Conservation (phyloP, 2,888 invertebrate species). For the Boloria euphrosyne region DNA sequence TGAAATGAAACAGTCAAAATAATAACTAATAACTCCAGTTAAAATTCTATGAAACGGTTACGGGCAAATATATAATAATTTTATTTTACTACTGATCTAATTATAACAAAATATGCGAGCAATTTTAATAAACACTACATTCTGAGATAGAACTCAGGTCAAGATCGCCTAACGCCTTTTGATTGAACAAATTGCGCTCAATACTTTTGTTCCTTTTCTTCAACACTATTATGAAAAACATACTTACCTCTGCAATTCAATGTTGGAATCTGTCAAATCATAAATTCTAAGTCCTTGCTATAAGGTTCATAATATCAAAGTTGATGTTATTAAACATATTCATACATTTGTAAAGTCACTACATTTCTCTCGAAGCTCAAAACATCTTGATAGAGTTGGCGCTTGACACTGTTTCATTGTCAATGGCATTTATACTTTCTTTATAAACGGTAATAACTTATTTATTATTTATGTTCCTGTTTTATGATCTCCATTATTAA, state of each 20-base stretch:
- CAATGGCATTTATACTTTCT: conserved; percentile 34
- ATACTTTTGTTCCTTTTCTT: conserved; percentile 48
- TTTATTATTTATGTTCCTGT: conserved; percentile 11
- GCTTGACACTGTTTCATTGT: conserved; percentile 37
- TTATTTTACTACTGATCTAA: background rate
- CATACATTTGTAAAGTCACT: conserved; percentile 29
- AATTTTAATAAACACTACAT: conserved; percentile 8
- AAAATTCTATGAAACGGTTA: background rate
- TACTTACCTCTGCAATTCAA: conserved; percentile 20
- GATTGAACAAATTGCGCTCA: conserved; percentile 65
- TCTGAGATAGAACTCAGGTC: conserved; percentile 53
- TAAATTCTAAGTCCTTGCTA: conserved; percentile 7
- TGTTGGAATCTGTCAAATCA: conserved; percentile 3
- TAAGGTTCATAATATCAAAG: conserved; percentile 2
- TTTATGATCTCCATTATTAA: conserved; percentile 9
- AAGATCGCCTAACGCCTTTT: conserved; percentile 56
- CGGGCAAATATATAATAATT: background rate
- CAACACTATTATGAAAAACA: conserved; percentile 42
- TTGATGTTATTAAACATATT: background rate
- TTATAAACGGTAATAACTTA: conserved; percentile 26
- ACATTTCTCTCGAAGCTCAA: conserved; percentile 38
- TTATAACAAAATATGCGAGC: background rate
- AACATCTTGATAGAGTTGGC: conserved; percentile 35
- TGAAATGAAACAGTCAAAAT: too few relatives aligned
- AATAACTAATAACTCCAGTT: background rate